Evolutionary conservation across 2,797 vertebrate genomes (phyloP).

Genomic region (Lagodon rhomboides): DNA sequence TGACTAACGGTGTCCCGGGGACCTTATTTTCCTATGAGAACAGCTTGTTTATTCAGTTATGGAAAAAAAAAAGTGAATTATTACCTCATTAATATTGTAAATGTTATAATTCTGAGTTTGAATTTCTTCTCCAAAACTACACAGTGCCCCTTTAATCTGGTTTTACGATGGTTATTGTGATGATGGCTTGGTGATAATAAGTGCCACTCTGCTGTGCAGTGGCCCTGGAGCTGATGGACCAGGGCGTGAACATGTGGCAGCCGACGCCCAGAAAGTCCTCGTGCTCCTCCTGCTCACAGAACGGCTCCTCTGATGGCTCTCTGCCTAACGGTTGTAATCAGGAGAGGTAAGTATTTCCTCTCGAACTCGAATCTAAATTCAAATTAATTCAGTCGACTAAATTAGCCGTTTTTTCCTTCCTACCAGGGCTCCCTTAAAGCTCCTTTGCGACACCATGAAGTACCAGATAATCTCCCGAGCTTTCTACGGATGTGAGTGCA

Average conservation of each 20-base stretch:
- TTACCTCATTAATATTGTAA: too few relatives aligned
- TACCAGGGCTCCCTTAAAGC: constrained; percentile 93
- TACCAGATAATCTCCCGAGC: constrained; percentile 99
- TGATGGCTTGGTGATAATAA: constrained; percentile 25
- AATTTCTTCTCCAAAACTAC: too few relatives aligned
- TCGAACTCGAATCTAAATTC: constrained; percentile 2
- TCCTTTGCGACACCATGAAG: constrained; percentile 99
- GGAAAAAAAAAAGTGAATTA: too few relatives aligned
- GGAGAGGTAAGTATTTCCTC: constrained; percentile 86
- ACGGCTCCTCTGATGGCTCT: constrained; percentile 90
- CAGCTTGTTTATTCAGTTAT: too few relatives aligned
- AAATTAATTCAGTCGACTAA: constrained; percentile 25
- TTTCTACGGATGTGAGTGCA: constrained; percentile 96
- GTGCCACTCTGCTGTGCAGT: constrained; percentile 79
- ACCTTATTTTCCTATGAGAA: too few relatives aligned
- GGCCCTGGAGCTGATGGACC: constrained; percentile 94
- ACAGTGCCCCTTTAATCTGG: background rate
- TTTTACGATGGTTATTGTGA: constrained; percentile 18
- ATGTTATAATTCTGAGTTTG: too few relatives aligned
- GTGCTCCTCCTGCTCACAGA: constrained; percentile 95
- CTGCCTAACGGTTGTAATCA: constrained; percentile 94
- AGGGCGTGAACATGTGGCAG: constrained; percentile 91
- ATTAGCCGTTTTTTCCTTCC: constrained; percentile 40
- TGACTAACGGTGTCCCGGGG: too few relatives aligned
- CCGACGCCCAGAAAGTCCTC: constrained; percentile 94